phyloP scores from a whole-genome alignment of 92 coral and sea anemone species.

The Zoanthus sansibaricus region DNA sequence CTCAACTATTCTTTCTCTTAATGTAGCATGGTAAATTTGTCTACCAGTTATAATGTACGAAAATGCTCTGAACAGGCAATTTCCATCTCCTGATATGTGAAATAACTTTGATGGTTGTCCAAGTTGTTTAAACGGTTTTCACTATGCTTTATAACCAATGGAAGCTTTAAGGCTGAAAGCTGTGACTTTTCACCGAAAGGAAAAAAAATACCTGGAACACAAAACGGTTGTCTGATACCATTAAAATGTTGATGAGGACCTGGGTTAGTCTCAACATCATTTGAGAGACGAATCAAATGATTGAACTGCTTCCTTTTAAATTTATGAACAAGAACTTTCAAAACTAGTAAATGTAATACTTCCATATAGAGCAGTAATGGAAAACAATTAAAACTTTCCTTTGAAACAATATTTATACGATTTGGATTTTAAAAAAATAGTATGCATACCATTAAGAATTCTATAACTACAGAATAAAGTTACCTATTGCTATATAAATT shows the following conservation, averaged over 20 bases:
- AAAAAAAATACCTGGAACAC: not conserved
- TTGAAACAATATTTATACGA: not conserved
- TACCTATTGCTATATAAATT: not conserved
- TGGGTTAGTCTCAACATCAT: constrained; percentile 1
- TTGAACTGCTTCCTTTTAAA: not conserved
- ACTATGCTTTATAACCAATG: constrained; percentile 6
- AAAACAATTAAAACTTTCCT: not conserved
- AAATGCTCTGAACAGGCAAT: constrained; percentile 60
- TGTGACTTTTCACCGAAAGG: not conserved
- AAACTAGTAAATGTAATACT: not conserved
- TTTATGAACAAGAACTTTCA: not conserved
- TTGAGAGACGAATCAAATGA: not conserved
- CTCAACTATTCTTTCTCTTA: constrained; percentile 30
- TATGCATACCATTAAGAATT: not conserved
- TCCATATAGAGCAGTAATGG: constrained; percentile 1
- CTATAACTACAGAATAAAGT: not conserved
- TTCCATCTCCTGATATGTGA: constrained; percentile 53
- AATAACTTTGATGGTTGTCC: not conserved
- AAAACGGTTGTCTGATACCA: not conserved
- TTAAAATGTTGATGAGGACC: not conserved
- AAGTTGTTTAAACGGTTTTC: not conserved
- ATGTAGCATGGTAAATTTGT: constrained; percentile 60
- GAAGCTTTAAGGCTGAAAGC: constrained; percentile 31
- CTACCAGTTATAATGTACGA: constrained; percentile 68
- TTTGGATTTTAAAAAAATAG: not conserved